Base-by-base conservation (phyloP, 2,113 vertebrate species). In the Lophura nycthemera region DNA sequence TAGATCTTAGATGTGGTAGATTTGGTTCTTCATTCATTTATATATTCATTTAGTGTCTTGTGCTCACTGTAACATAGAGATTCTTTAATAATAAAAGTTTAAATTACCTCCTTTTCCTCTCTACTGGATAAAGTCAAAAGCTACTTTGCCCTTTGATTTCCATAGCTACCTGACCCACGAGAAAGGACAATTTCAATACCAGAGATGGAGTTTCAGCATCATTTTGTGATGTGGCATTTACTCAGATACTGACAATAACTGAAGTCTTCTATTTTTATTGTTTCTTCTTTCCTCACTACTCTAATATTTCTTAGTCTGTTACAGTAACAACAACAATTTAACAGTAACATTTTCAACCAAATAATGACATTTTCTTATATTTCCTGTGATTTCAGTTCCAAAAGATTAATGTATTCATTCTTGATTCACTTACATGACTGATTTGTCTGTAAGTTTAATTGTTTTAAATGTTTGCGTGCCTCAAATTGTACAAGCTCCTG, bases 21-120 rank as follows among this genome's bases (percentile, higher is more conserved):
- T 75, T 83, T 47, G 7, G 6, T 59, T 80, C 52, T 76, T 76
- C n/a, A 64, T 83, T 92, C 34, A 11, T 11, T 86, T 56, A 40
- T 17, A 90, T n/a, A 16, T 32, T 5, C 71, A 6, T 52, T 65
- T 54, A 83, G 69, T 14, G 20, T 36, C 30, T 69, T 25, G 13
- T 0, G 0, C 6, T 2, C 4, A 45, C 8, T 45, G 7, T n/a
- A 80, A 38, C 5, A n/a, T 21, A 69, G 6, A 13, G 8, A 4
- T 56, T 71, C 25, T 40, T 72, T 36, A 69, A 57, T 29, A 71
- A 67, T 14, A 60, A 29, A 11, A 22, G 42, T 65, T 61, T 73
- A 43, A 73, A 29, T 52, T 8, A 19, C 1, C 0, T 59, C 3
- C 6, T 70, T 76, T 80, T 36, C 83, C 5, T 70, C 10, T 60